Evolutionary conservation across 1,140 invertebrate genomes (phyloP), one percentile per base, ranked within the genome.

Genomic region (Bombus waltoni): DNA sequence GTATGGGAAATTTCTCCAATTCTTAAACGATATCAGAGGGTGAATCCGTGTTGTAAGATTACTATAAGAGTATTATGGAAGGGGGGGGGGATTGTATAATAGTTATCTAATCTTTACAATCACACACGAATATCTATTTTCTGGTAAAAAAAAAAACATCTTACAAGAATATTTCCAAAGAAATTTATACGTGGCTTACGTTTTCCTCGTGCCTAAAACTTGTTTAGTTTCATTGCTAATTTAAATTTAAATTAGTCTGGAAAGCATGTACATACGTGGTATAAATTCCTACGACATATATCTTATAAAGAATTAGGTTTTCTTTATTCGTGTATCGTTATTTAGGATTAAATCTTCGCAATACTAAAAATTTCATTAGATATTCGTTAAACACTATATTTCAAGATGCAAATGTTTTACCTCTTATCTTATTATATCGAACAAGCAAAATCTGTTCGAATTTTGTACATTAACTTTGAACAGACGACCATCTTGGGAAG

Each of bases 161-260:
- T 28, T n/a, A 11, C 32, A 25, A 13, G 35, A 32, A 32, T 28
- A 35, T 47, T 32, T 28, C 11, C 35, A 15, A 8, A 10, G 47
- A 57, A 57, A 75, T 75, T 57, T 75, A 75, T 57, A 22, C 11
- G 10, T 25, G 22, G 18, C 74, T 75, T n/a, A 75, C 47, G 25
- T 57, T 75, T 28, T 75, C 13, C 44, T 53, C 44, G 0, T 22
- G 6, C 44, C 44, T 57, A 11, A 57, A 25, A 75, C 35, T 75
- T 75, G 72, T 28, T 53, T 75, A 75, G 32, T 35, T 35, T 57
- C 47, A 1, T 15, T 38, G 47, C 74, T 76, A 76, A 76, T 76
- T 59, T 76, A 76, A 76, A 76, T 76, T 76, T 76, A 76, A 76
- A 76, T 59, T 59, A 76, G 44, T 38, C 47, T 38, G 35, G n/a